Conservation (phyloP, 2,797 vertebrate species). For the Trichosurus vulpecula region DNA sequence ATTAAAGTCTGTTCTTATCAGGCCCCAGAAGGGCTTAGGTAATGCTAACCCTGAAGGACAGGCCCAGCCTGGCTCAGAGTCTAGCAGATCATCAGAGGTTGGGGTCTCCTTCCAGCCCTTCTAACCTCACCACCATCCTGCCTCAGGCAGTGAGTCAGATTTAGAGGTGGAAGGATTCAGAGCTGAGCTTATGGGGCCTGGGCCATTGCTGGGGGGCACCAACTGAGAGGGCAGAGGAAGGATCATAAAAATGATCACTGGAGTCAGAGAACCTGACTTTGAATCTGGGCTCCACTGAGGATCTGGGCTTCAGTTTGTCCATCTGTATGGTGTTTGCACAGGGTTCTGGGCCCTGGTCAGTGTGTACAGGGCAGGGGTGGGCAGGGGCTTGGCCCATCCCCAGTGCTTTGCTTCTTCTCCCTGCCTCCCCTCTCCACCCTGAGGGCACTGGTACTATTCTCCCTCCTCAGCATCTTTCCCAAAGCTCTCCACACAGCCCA, state of each 20-base stretch:
- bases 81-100: background rate
- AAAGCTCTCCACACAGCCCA: background rate
- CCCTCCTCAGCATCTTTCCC: no score
- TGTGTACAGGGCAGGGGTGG: fast-evolving
- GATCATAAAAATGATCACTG: no score
- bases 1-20: background rate
- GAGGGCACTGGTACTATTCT: no score
- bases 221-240: background rate
- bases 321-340: background rate
- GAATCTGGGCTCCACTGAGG: background rate
- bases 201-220: no score
- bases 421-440: background rate
- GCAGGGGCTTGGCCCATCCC: background rate
- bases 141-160: no score
- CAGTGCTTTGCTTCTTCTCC: background rate
- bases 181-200: no score
- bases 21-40: background rate
- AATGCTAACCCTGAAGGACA: background rate
- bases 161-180: no score
- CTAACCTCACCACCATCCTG: background rate
- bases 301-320: background rate
- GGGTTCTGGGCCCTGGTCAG: no score
- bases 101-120: background rate
- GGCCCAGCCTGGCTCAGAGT: background rate
- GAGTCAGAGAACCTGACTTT: background rate